Evolutionary conservation across 92 coral and sea anemone genomes (phyloP), one percentile per base, ranked within the genome.

Genomic region (Heliopora coerulea): DNA sequence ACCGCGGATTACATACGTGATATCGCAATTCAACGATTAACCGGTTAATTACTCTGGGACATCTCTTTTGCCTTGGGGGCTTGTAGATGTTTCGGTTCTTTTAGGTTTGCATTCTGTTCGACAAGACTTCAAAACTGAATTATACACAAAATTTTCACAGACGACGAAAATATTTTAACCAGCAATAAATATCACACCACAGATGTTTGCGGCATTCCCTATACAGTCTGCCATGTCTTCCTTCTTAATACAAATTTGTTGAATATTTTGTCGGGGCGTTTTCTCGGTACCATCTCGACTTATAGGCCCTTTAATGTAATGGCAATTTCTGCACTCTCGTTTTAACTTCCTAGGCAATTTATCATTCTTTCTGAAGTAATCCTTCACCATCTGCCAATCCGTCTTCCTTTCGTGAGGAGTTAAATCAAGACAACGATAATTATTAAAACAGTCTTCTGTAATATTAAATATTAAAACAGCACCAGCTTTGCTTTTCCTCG

Each of bases 301-400:
- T 49, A 68, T 68, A 14, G 61, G 61, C 28, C 75, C 75, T 24
- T 26, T 68, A 27, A 68, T 32, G 15, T 11, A 68, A 7, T 68
- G 26, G 17, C 60, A 29, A 1, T 49, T 49, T 3, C 20, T 49
- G 23, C 29, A 68, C 60, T 12, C 20, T 10, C 4, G 20, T 26
- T 32, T 29, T 68, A 26, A 68, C 8, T 56, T 44, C 19, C 0
- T 44, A 6, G 48, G 24, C 28, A n/a, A 26, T 0, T 35, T 67
- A 8, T 41, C 28, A 8, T 35, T 30, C n/a, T 73, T 50, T 8
- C 79, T 84, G 26, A 85, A 88, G 77, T 83, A 84, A 10, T 23
- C 15, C 21, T 8, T n/a, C 33, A 18, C 58, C 11, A 15, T 7
- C 13, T 48, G 21, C 24, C 27, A 8, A 6, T 49, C 61, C 11